phyloP scores from a whole-genome alignment of 92 coral and sea anemone genomes.

The Zoanthus sociatus region DNA sequence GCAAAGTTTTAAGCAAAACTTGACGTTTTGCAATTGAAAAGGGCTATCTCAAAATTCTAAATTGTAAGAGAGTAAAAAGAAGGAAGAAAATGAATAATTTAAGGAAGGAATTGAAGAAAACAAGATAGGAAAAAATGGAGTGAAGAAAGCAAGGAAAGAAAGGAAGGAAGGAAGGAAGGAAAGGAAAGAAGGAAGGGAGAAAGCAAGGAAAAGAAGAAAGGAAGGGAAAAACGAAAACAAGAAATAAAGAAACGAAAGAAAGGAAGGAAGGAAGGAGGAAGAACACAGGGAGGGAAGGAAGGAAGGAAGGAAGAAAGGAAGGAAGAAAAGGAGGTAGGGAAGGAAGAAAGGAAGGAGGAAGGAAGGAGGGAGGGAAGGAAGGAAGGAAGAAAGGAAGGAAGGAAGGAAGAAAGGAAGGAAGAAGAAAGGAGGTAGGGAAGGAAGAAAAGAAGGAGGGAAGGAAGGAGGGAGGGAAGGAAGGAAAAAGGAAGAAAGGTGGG shows the following conservation, averaged over 20 bases:
- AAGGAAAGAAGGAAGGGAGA: not conserved
- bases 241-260: not conserved
- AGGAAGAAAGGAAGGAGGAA: not conserved
- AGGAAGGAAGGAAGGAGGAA: not conserved
- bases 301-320: too few relatives aligned
- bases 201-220: not conserved
- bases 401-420: not conserved
- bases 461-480: too few relatives aligned
- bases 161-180: not conserved
- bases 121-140: not conserved
- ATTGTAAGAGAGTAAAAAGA: not conserved
- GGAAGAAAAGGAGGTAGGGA: not conserved
- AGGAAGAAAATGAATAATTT: not conserved
- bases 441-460: too few relatives aligned
- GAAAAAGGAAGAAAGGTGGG: too few relatives aligned
- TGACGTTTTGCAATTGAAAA: too few relatives aligned
- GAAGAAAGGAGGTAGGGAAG: not conserved
- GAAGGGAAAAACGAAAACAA: not conserved
- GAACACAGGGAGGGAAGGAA: not conserved
- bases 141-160: not conserved
- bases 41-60: too few relatives aligned
- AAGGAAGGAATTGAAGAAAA: not conserved
- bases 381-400: not conserved
- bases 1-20: too few relatives aligned
- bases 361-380: not conserved